These are phyloP conservation scores for Psix sp. DNA, from an alignment of 1,140 invertebrate species.

Conservation along the genomic window DNA sequence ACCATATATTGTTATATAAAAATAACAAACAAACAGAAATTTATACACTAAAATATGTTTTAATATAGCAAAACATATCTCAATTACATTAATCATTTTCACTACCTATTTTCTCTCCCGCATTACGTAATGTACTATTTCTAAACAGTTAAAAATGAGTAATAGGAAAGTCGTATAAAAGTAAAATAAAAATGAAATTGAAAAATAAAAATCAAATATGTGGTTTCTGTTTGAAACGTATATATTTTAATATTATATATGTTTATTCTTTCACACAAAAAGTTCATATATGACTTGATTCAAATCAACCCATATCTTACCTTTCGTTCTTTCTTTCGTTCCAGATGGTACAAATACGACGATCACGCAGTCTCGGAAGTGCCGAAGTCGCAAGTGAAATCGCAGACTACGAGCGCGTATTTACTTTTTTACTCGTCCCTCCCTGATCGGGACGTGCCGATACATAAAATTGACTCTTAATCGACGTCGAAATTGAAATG, in stretches of 20 bases:
- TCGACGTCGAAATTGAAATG: background rate
- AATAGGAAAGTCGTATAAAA: no score
- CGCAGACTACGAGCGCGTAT: conserved; percentile 83
- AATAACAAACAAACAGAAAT: no score
- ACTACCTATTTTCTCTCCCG: no score
- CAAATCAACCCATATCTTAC: no score
- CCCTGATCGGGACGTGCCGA: conserved; percentile 9
- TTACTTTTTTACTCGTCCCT: conserved; percentile 85
- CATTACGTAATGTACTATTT: no score
- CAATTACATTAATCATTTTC: no score
- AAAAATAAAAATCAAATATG: conserved; percentile 3
- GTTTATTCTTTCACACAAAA: conserved; percentile 16
- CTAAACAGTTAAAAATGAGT: no score
- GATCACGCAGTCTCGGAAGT: conserved; percentile 89
- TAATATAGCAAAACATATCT: no score
- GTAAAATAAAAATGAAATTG: conserved; percentile 2
- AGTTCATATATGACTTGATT: no score
- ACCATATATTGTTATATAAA: no score
- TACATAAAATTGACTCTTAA: conserved; percentile 5
- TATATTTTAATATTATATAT: conserved; percentile 16
- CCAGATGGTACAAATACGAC: conserved; percentile 93
- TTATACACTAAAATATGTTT: no score
- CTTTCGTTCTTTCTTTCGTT: conserved; percentile 9
- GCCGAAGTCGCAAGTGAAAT: conserved; percentile 81
- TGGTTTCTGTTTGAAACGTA: conserved; percentile 6